Base-by-base conservation (phyloP, 2,888 invertebrate species). In the Eupeodes latifasciatus region DNA sequence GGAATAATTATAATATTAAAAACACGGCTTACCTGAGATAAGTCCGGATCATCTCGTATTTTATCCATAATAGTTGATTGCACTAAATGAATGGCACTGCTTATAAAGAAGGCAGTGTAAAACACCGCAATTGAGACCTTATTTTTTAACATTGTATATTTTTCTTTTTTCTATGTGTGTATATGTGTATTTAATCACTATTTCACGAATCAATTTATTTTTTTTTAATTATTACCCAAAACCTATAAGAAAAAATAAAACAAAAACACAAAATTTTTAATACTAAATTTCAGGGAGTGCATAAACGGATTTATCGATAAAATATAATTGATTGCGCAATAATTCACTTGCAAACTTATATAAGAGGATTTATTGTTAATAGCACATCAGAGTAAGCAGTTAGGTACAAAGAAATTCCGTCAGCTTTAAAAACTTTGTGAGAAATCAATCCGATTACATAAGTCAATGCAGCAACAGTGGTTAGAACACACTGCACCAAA, bases 11-110 rank as follows among this genome's bases (percentile, higher is more conserved):
- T 27, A 27, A 59, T 51, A n/a, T 59, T 36, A n/a, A 59, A 3
- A 59, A 3, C 34, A 36, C 34, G 77, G 90, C 92, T 93, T 95
- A 96, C 96, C 96, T 96, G 95, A 90, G 96, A 96, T 90, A 96
- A 94, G 92, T 96, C 96, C 86, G 95, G 92, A 93, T 96, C 96
- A 92, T 94, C 95, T 90, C 94, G 94, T 90, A 96, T 94, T 94
- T 95, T 96, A 92, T 96, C 95, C 90, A 95, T 94, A 86, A 96
- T 94, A 89, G 95, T 95, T 88, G 92, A 94, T 92, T 92, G 94
- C 81, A 80, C 86, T 81, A 90, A 75, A 49, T 89, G 77, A 77
- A 90, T 61, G 71, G 64, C 62, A 87, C 85, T 61, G 85, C 85
- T 74, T 61, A 82, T 40, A n/a, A 86, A 51, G 57, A 78, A 51